These are phyloP conservation scores for Rosalia funebris DNA, from an alignment of 2,888 invertebrate species.

Conservation along the genomic window DNA sequence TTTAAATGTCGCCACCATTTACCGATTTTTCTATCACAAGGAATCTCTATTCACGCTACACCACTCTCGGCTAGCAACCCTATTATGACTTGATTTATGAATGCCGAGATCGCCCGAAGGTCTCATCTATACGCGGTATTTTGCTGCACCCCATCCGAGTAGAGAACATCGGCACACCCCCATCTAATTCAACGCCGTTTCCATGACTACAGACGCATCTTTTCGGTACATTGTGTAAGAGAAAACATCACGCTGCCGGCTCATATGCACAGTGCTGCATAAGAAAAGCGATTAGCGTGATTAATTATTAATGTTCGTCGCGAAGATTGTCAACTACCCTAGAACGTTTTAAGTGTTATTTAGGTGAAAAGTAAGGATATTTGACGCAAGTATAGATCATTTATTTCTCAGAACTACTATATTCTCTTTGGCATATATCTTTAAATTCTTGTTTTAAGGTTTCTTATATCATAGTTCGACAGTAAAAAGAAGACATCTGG, in stretches of 20 bases:
- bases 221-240: conserved; percentile 42
- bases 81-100: conserved; percentile 46
- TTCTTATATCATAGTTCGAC: no score
- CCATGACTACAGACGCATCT: conserved; percentile 57
- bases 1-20: conserved; percentile 3
- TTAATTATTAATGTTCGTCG: conserved; percentile 41
- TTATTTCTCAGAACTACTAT: no score
- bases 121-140: conserved; percentile 38
- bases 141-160: conserved; percentile 34
- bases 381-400: no score
- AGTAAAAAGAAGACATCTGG: no score
- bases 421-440: no score
- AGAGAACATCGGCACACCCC: conserved; percentile 46
- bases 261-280: conserved; percentile 38
- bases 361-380: no score
- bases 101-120: conserved; percentile 43
- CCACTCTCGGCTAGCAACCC: conserved; percentile 29
- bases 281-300: conserved; percentile 46
- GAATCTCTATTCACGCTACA: conserved; percentile 6
- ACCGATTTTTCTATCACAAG: background rate
- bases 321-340: conserved; percentile 31
- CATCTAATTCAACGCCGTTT: conserved; percentile 51
- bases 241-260: conserved; percentile 30
- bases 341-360: background rate
- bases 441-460: no score